Percentiles rank a stretch among this genome's conserved stretches.
Evolutionary conservation across 2,888 invertebrate species (phyloP).

Genomic region (Aradus depressus): DNA sequence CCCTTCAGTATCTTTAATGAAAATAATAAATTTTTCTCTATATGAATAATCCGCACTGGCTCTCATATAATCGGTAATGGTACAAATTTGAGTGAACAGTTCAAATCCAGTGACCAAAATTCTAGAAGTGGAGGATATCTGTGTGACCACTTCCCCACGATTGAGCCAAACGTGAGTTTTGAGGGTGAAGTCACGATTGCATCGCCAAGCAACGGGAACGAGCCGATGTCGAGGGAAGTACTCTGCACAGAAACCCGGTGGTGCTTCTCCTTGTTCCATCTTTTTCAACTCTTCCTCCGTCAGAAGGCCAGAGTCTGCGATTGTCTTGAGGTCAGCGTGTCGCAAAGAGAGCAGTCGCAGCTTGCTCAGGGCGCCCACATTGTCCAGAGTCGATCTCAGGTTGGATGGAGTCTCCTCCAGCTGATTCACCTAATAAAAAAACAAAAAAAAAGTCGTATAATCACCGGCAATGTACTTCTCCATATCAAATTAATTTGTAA

Average conservation of each 20-base stretch:
- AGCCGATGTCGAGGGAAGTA: slow-evolving; percentile 34
- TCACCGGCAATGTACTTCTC: no score
- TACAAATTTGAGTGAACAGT: slow-evolving; percentile 35
- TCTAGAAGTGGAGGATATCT: slow-evolving; percentile 40
- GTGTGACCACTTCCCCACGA: slow-evolving; percentile 29
- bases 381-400: slow-evolving; percentile 39
- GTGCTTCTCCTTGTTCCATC: no score
- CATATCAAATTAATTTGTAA: no score
- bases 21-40: slow-evolving; percentile 17
- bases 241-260: slow-evolving; percentile 31
- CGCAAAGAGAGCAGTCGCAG: slow-evolving; percentile 39
- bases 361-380: slow-evolving; percentile 40
- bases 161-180: slow-evolving; percentile 25
- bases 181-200: slow-evolving; percentile 26
- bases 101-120: slow-evolving; percentile 36
- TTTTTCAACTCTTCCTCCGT: slow-evolving; percentile 34
- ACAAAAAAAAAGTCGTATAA: no score
- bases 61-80: slow-evolving; percentile 9
- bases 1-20: slow-evolving; percentile 37
- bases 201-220: slow-evolving; percentile 39
- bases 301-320: slow-evolving; percentile 39
- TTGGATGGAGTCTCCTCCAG: slow-evolving; percentile 39
- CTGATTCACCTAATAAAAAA: slow-evolving; percentile 41
- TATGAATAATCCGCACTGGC: neutral
- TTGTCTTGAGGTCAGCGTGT: slow-evolving; percentile 37